These are phyloP conservation scores for Sminthurinus aureus DNA, from an alignment of 2,888 invertebrate genomes.

Conservation along the genomic window DNA sequence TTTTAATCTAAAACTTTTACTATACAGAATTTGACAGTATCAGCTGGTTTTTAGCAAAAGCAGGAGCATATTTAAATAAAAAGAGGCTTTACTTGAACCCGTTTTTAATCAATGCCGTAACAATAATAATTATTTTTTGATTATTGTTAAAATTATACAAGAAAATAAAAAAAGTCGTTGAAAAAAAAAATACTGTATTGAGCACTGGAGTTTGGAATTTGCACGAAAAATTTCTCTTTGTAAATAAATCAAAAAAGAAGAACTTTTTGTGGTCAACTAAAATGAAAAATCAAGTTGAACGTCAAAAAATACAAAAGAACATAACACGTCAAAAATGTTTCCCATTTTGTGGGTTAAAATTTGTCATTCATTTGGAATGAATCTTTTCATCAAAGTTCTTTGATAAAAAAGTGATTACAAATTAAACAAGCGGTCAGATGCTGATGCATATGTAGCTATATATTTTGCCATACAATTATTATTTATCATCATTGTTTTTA, in stretches of 20 bases:
- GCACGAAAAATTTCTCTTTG: no score
- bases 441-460: no score
- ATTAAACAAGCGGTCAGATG: no score
- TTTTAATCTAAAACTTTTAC: no score
- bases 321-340: neutral
- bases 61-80: no score
- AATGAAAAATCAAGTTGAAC: no score
- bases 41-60: constrained; percentile 33
- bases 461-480: no score
- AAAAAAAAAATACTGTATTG: neutral
- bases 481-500: no score
- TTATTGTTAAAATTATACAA: neutral
- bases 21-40: neutral
- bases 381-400: no score
- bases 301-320: neutral
- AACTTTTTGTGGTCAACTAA: no score
- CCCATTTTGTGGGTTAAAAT: neutral
- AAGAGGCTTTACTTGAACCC: neutral
- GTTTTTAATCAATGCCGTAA: neutral
- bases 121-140: neutral
- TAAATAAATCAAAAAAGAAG: no score
- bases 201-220: neutral
- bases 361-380: neutral
- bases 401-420: no score
- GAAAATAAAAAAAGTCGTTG: neutral